These are phyloP conservation scores for Echinometra lucunter DNA, from an alignment of 53 echinoderm and acorn worm species.

Conservation along the genomic window DNA sequence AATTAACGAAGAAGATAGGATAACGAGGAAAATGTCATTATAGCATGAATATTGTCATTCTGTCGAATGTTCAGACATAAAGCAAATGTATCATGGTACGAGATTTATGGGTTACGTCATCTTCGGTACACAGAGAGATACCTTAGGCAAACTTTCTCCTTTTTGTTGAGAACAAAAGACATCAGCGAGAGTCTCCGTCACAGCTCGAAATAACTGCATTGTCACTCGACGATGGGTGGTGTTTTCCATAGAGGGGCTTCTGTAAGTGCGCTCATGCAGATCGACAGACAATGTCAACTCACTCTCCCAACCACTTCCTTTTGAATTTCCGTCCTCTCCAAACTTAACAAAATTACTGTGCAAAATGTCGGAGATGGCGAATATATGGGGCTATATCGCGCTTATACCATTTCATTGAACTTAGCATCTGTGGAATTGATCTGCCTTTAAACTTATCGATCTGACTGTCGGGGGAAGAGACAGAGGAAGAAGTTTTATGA, in stretches of 20 bases:
- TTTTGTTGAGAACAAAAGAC: neutral
- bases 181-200: neutral
- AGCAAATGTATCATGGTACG: neutral
- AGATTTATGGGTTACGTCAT: neutral
- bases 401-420: too few relatives aligned
- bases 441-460: neutral
- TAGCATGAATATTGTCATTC: neutral
- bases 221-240: neutral
- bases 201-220: constrained; percentile 30
- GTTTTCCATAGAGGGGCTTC: neutral
- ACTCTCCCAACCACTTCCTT: too few relatives aligned
- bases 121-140: neutral
- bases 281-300: too few relatives aligned
- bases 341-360: neutral
- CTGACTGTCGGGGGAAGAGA: neutral
- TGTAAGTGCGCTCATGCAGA: neutral
- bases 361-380: neutral
- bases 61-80: neutral
- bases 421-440: too few relatives aligned
- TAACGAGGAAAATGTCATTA: too few relatives aligned
- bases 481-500: neutral
- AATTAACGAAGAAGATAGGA: too few relatives aligned
- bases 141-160: constrained; percentile 17
- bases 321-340: too few relatives aligned
- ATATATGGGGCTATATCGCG: too few relatives aligned